These are phyloP conservation scores for Lydus trimaculatus DNA, from an alignment of 2,888 invertebrate genomes.

Conservation along the genomic window DNA sequence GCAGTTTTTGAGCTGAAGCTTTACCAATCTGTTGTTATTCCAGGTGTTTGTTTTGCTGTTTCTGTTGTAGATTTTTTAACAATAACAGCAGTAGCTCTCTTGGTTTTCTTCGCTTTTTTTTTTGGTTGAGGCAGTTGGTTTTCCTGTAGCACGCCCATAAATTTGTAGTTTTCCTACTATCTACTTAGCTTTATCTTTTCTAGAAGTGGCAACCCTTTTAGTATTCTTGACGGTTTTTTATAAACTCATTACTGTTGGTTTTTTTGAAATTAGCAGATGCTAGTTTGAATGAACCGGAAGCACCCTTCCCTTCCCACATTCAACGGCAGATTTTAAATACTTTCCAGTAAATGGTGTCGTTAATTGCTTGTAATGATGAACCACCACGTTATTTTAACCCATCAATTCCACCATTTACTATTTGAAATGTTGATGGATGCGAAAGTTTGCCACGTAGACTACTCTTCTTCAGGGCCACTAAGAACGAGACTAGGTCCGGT, in stretches of 20 bases:
- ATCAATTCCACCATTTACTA: constrained; percentile 67
- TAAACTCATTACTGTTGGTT: background rate
- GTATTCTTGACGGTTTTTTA: constrained; percentile 2
- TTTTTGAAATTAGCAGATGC: constrained; percentile 42
- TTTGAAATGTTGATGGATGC: constrained; percentile 63
- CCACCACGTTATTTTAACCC: constrained; percentile 66
- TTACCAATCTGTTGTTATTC: background rate
- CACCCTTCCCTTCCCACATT: constrained; percentile 65
- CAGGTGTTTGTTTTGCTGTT: no score
- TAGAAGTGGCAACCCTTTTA: background rate
- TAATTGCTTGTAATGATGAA: constrained; percentile 66
- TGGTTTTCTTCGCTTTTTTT: background rate
- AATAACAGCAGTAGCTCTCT: no score
- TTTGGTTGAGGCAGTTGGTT: background rate
- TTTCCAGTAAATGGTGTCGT: constrained; percentile 67
- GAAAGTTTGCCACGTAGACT: constrained; percentile 25
- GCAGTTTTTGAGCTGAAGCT: constrained; percentile 1
- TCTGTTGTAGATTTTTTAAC: no score
- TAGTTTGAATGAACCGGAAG: constrained; percentile 63
- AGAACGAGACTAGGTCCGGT: no score
- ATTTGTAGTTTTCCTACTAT: no score
- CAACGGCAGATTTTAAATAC: constrained; percentile 66
- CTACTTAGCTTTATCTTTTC: background rate
- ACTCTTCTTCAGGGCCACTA: constrained; percentile 22
- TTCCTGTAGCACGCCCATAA: background rate